A percentile compares a stretch with the other conserved stretches of the same genome.
phyloP scores from a whole-genome alignment of 2,888 invertebrate genomes.

The Drosophila meridionalis region DNA sequence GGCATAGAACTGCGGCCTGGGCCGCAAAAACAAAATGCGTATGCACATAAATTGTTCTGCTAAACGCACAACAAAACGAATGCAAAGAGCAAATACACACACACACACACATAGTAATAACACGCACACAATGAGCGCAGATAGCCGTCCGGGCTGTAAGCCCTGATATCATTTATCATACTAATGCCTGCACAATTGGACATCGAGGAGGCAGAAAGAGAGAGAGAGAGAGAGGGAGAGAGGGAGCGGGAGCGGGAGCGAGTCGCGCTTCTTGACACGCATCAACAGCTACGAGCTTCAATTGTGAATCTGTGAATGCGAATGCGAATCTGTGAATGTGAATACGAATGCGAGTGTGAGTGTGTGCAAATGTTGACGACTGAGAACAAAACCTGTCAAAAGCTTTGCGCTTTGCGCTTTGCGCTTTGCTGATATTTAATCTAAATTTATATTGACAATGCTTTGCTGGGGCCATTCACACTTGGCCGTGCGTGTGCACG shows the following conservation, averaged over 20 bases:
- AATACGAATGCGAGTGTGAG: neutral
- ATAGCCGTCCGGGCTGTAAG: constrained; percentile 18
- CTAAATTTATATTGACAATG: constrained; percentile 55
- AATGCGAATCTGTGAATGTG: neutral
- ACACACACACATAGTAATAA: neutral
- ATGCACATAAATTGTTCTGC: constrained; percentile 11
- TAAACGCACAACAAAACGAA: constrained; percentile 23
- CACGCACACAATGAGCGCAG: neutral
- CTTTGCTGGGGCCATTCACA: constrained; percentile 20
- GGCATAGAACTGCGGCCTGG: constrained; percentile 5
- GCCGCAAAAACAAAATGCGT: constrained; percentile 6
- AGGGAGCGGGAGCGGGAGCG: neutral
- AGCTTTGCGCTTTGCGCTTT: constrained; percentile 45
- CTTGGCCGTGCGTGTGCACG: neutral
- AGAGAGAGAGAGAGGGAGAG: neutral
- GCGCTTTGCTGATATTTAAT: constrained; percentile 58
- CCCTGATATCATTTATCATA: constrained; percentile 62
- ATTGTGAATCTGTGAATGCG: constrained; percentile 34
- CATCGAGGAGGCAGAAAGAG: constrained; percentile 11
- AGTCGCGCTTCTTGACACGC: constrained; percentile 45
- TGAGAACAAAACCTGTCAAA: constrained; percentile 56
- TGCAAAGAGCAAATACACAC: constrained; percentile 21
- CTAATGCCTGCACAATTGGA: constrained; percentile 62
- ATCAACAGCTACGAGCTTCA: constrained; percentile 41
- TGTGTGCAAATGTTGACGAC: constrained; percentile 1